phyloP scores from a whole-genome alignment of 2,797 vertebrate genomes.

The Ceryle rudis region DNA sequence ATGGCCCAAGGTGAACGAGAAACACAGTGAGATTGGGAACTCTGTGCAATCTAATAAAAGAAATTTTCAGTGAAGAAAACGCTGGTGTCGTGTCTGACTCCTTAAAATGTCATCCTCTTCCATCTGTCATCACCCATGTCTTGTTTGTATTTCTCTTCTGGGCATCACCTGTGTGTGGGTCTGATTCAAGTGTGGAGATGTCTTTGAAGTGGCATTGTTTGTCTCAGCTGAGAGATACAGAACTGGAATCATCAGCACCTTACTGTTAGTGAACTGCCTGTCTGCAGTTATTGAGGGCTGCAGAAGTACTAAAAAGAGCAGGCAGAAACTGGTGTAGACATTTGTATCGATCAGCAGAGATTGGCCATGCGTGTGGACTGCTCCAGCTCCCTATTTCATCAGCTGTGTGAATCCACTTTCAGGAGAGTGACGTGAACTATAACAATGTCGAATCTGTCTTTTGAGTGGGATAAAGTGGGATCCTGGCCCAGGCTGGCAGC shows the following conservation, averaged over 20 bases:
- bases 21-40: neutral
- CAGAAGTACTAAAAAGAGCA: neutral
- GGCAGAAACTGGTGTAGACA: neutral
- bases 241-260: neutral
- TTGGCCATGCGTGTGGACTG: neutral
- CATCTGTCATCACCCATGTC: fast-evolving
- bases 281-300: neutral
- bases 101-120: neutral
- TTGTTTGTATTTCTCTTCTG: neutral
- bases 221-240: neutral
- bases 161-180: neutral
- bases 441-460: neutral
- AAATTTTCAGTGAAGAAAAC: neutral
- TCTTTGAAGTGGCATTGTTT: neutral
- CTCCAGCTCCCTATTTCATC: neutral
- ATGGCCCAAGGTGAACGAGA: neutral
- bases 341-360: fast-evolving
- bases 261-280: neutral
- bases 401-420: neutral
- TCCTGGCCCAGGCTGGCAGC: neutral
- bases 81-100: neutral
- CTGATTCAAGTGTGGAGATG: neutral
- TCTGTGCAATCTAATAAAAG: neutral
- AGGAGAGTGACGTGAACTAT: neutral
- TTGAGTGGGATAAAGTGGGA: neutral